Evolutionary conservation across 2,888 invertebrate genomes (phyloP), one percentile per base, ranked within the genome.

Genomic region (Mythimna loreyi): DNA sequence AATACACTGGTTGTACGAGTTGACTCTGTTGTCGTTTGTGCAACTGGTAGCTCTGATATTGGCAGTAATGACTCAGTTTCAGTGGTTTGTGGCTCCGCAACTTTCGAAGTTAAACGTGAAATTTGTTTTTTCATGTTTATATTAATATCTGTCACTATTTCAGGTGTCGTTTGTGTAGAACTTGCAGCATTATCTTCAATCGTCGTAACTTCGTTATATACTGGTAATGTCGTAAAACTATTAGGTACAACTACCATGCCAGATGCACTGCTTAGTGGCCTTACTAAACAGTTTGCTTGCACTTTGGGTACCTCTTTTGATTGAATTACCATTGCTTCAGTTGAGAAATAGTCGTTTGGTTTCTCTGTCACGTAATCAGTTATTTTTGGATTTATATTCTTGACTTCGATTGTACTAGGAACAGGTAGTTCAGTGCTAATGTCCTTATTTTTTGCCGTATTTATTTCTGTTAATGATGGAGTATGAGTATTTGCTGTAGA

Each of bases 21-120:
- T 19, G 75, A 11, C 19, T 53, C 43, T 25, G 47, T 53, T 16
- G 36, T 40, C 3, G 47, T 50, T 61, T 58, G 33, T 43, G 45
- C 8, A 0, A n/a, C 43, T 33, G 40, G 19, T 25, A 47, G 1
- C 16, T 16, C 49, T 25, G 30, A 36, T 49, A 30, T 28, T 58
- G 60, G 21, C n/a, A 55, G 16, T n/a, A 23, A 25, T 33, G 40
- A 11, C 1, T 65, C 40, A 25, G 33, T 52, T 23, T 30, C 23
- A 36, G 28, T 2, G 4, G 16, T 69, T 66, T 61, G 40, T 40
- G 23, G 40, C 0, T 53, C 50, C 7, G 11, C 50, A 30, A 45
- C 8, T 49, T 33, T 43, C 47, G n/a, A 49, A 5, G 33, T 43
- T 40, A 52, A 49, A 47, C 11, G 2, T 53, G 25, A 30, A 0